These are phyloP conservation scores for Tetraodon nigroviridis DNA, from an alignment of 2,113 vertebrate species.

Conservation along the genomic window DNA sequence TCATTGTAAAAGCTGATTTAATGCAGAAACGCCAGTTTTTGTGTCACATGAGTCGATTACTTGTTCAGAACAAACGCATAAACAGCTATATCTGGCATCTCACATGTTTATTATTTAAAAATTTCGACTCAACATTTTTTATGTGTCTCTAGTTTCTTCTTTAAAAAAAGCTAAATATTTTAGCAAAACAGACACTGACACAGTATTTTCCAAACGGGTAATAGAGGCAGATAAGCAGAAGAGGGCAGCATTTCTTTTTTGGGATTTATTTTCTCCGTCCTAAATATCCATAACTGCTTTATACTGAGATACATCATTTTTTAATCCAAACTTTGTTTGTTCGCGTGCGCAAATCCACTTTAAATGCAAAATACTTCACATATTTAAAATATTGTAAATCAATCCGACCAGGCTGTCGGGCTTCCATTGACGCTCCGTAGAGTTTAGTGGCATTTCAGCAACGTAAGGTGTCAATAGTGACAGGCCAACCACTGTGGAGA, in stretches of 20 bases:
- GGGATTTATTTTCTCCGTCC: background rate
- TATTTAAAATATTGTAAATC: background rate
- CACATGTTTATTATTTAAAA: background rate
- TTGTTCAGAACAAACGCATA: background rate
- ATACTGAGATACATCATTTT: no score
- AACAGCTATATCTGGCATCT: no score
- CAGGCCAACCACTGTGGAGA: conserved; percentile 13
- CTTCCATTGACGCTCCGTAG: conserved; percentile 2
- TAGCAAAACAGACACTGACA: no score
- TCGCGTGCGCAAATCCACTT: no score
- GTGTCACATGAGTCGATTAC: background rate
- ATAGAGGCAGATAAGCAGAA: conserved; percentile 17
- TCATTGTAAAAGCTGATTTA: conserved; percentile 17
- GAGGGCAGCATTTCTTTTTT: conserved; percentile 41
- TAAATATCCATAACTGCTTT: no score
- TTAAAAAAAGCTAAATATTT: no score
- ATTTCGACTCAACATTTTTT: background rate
- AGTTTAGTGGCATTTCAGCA: conserved; percentile 21
- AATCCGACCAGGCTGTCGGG: background rate
- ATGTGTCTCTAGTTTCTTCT: background rate
- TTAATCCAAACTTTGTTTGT: no score
- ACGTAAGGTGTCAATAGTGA: conserved; percentile 33
- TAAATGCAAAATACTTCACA: background rate
- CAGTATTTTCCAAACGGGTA: background rate
- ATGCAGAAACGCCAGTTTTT: background rate